Conservation (phyloP, 2,797 vertebrate genomes). For the Rallus crepitans region DNA sequence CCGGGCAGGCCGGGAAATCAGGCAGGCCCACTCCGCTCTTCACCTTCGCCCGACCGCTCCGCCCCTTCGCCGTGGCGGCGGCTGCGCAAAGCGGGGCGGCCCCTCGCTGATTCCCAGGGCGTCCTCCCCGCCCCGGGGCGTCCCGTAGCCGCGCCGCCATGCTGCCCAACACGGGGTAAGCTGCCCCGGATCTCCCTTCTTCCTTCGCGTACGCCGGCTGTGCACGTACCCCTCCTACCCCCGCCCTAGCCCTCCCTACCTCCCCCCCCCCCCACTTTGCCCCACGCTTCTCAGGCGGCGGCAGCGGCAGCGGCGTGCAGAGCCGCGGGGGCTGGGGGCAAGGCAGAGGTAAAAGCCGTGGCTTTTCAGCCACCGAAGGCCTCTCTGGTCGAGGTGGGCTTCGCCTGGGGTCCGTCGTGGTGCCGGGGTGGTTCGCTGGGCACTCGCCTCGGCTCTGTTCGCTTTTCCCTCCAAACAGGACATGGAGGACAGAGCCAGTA, state of each 20-base stretch:
- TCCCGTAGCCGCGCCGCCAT: not conserved
- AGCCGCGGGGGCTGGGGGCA: too few relatives aligned
- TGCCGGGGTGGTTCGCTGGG: not conserved
- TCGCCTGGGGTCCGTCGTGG: too few relatives aligned
- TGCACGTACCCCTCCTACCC: too few relatives aligned
- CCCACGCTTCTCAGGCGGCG: not conserved
- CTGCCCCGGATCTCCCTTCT: too few relatives aligned
- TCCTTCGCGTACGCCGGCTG: too few relatives aligned
- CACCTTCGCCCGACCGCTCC: not conserved
- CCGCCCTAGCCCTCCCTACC: too few relatives aligned
- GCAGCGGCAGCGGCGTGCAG: not conserved
- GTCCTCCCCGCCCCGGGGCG: not conserved
- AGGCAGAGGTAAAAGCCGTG: not conserved
- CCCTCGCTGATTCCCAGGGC: too few relatives aligned
- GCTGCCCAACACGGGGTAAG: constrained; percentile 69
- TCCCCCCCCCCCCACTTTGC: too few relatives aligned
- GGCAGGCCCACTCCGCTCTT: accelerated
- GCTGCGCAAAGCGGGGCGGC: not conserved
- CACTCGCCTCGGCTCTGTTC: not conserved
- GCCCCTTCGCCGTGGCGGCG: not conserved
- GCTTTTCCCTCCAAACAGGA: too few relatives aligned
- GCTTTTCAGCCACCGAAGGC: not conserved
- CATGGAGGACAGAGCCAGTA: too few relatives aligned
- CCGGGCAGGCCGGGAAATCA: accelerated
- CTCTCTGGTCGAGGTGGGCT: not conserved